These are phyloP conservation scores for Sycophila sp. DNA, from an alignment of 1,140 invertebrate genomes.

Conservation along the genomic window DNA sequence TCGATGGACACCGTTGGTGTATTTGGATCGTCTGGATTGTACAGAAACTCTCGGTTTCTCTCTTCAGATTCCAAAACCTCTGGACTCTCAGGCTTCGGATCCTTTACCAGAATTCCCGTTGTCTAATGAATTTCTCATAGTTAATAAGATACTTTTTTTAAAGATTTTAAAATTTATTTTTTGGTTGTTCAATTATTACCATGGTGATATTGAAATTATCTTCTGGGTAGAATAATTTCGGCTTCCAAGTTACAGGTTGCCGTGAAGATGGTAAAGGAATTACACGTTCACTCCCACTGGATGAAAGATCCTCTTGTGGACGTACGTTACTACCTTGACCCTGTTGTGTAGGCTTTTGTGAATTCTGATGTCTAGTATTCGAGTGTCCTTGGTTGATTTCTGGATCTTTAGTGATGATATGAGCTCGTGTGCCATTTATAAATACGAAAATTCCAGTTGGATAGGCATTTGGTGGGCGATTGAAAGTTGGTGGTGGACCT, in stretches of 20 bases:
- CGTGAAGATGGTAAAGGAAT: background rate
- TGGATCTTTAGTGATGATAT: conserved; percentile 48
- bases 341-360: background rate
- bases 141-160: too few species aligned
- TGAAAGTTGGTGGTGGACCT: background rate
- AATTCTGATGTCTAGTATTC: conserved; percentile 43
- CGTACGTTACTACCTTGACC: too few species aligned
- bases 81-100: background rate
- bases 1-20: conserved; percentile 47
- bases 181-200: conserved; percentile 20
- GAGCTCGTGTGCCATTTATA: conserved; percentile 45
- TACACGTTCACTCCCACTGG: background rate
- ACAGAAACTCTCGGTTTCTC: conserved; percentile 22
- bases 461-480: background rate
- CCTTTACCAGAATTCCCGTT: background rate
- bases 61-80: background rate
- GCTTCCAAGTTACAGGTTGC: conserved; percentile 4
- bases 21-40: background rate
- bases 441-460: conserved; percentile 41
- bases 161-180: background rate
- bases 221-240: background rate
- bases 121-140: background rate
- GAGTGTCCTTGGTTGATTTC: conserved; percentile 52
- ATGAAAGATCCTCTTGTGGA: conserved; percentile 19
- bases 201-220: background rate